Base-by-base conservation (phyloP, 2,888 invertebrate species). In the Gortyna flavago region DNA sequence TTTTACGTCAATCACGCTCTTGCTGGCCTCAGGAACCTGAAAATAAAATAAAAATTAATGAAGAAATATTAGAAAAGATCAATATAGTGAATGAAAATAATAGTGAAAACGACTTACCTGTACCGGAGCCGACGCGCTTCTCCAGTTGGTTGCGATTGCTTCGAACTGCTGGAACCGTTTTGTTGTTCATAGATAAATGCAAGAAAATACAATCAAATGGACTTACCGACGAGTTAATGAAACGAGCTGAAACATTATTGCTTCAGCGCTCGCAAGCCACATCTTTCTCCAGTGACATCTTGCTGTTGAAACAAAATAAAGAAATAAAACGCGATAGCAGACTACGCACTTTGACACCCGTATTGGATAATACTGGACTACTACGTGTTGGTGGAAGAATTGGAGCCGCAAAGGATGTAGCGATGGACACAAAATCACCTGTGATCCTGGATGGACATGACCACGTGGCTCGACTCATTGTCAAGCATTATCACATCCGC, bases 1-100 rank as follows among this genome's bases (percentile, higher is more conserved):
- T 41, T 38, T 71, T 62, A 57, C 38, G 25, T 38, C 35, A 64
- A 25, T 25, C 41, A 41, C 18, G 21, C 6, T 75, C 18, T 38
- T 71, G 25, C 4, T 74, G 67, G 74, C 67, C 67, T 59, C 61
- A 61, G 38, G 44, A 44, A 59, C 59, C 67, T 67, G 35, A 74
- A 67, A 35, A 41, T 21, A 44, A 59, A 67, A 59, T 59, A 54
- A 38, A 44, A 65, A 54, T 35, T 67, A 44, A 25, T 16, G 66
- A 73, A 29, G 66, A 73, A 9, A 70, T 57, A 70, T 70, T 29
- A 21, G 29, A 59, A 41, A 41, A 69, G 9, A 32, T 29, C 9
- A 69, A 69, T 18, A 29, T 38, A 6, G 29, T 59, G 7, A 32
- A 70, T 29, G 11, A 70, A 32, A 41, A 29, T 38, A 18, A n/a